Base-by-base conservation (phyloP, 2,797 vertebrate genomes). In the Chelon labrosus region DNA sequence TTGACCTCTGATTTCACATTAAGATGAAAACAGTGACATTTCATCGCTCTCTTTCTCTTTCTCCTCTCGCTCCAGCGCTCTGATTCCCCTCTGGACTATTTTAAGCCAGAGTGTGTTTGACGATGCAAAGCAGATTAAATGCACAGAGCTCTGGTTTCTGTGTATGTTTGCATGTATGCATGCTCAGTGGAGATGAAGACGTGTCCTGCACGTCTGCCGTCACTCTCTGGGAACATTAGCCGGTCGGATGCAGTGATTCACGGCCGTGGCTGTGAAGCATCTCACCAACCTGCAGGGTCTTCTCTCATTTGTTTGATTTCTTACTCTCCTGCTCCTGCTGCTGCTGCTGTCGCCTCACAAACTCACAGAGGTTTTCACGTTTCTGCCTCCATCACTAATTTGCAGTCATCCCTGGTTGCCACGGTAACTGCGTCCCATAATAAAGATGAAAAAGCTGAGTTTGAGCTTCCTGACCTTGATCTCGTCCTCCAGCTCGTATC, bases 71-170 rank as follows among this genome's bases (percentile, higher is more conserved):
- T 31, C 31, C 31, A 5, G 31, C 70, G 49, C 47, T 39, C 73
- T 75, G 54, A 53, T 60, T 79, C 68, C 67, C 73, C 65, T 68
- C 66, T 51, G 73, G 74, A 84, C 72, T 83, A 46, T 82, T 78
- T 80, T 65, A 42, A 84, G 85, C 80, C 58, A 62, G 75, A 76
- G 42, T 66, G 79, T 81, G 79, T 69, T 56, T 76, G 80, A 75
- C 14, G 59, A 67, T 57, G 82, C 58, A 86, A 88, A 87, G 84
- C 81, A 88, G 89, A 86, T 89, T 87, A 87, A 80, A 71, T 4
- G 54, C 51, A 46, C 17, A 53, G 31, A 80, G 75, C 74, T 50
- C 39, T 58, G 38, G n/a, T 71, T 13, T 60, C 19, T 31, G 41
- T 68, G 55, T 42, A 31, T 59, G 5, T 46, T 3, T 51, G 14